Base-by-base conservation (phyloP, 2,888 invertebrate species). In the Mesodorylaimus sp. region DNA sequence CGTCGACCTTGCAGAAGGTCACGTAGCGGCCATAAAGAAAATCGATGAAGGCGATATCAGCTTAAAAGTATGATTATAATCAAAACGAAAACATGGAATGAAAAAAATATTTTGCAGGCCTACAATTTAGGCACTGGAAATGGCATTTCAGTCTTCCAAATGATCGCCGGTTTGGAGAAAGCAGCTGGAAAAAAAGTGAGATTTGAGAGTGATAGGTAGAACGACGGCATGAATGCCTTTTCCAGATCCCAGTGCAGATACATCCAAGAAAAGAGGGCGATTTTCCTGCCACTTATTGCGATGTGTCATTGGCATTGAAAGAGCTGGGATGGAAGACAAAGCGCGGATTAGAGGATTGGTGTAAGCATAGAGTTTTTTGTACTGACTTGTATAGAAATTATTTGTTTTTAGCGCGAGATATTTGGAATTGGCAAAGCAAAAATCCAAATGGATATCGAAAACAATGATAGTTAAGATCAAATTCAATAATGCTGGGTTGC, bases 121-220 rank as follows among this genome's bases (percentile, higher is more conserved):
- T 95, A 83, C 70, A 93, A 93, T 71, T 73, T 95, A 54, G 91
- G 91, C n/a, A 88, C 87, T 24, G 91, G 91, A 3, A 74, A 75
- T 57, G 88, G 89, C 1, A 81, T 83, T 50, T 85, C 88, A 0
- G 91, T 91, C 3, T 75, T 87, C 55, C 79, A 91, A 63, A 73
- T 95, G 63, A 79, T 89, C 7, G 78, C 79, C 57, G 83, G 83
- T 0, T 86, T 93, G 67, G 87, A 91, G 68, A 77, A 76, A 58
- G 86, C 85, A 19, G 84, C 86, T 16, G 78, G 77, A 23, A 79
- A 79, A 48, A 77, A 74, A 55, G 63, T 64, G 52, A 44, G 54
- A 23, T 23, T n/a, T n/a, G n/a, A n/a, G n/a, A n/a, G n/a, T n/a
- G n/a, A n/a, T n/a, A n/a, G n/a, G n/a, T n/a, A n/a, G n/a, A n/a